phyloP scores from a whole-genome alignment of 1,140 invertebrate genomes.

The Conopomorpha cramerella region DNA sequence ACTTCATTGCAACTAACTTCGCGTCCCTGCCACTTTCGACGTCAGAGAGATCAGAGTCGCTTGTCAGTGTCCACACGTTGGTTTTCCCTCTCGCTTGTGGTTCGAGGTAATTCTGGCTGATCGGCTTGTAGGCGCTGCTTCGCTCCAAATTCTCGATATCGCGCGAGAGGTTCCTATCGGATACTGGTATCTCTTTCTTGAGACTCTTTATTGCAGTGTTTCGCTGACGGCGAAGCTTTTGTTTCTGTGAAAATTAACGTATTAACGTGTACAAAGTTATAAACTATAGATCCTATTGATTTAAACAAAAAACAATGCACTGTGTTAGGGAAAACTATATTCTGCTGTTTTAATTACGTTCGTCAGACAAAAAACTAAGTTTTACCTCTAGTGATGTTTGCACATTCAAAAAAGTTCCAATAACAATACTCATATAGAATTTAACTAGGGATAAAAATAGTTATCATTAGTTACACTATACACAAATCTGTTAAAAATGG shows the following conservation, averaged over 20 bases:
- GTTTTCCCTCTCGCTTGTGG: conserved; percentile 20
- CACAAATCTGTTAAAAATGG: conserved; percentile 1
- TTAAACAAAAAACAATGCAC: no score
- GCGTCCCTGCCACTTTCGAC: conserved; percentile 39
- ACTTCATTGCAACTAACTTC: conserved; percentile 40
- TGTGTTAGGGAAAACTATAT: no score
- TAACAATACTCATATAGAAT: no score
- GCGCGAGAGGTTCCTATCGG: conserved; percentile 39
- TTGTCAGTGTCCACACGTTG: conserved; percentile 30
- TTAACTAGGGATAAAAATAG: no score
- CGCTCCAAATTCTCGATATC: conserved; percentile 43
- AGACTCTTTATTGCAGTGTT: conserved; percentile 47
- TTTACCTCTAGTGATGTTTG: no score
- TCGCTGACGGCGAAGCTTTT: conserved; percentile 43
- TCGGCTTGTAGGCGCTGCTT: conserved; percentile 34
- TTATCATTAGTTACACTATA: no score
- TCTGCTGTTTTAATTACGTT: no score
- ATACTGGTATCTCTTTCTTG: conserved; percentile 47
- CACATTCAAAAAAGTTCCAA: no score
- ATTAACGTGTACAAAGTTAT: no score
- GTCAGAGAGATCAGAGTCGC: conserved; percentile 56
- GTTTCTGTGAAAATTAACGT: conserved; percentile 32
- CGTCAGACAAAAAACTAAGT: no score
- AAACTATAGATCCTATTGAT: no score
- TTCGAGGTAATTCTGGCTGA: conserved; percentile 32